Evolutionary conservation across 2,797 vertebrate genomes (phyloP).

Genomic region (Carapus acus): DNA sequence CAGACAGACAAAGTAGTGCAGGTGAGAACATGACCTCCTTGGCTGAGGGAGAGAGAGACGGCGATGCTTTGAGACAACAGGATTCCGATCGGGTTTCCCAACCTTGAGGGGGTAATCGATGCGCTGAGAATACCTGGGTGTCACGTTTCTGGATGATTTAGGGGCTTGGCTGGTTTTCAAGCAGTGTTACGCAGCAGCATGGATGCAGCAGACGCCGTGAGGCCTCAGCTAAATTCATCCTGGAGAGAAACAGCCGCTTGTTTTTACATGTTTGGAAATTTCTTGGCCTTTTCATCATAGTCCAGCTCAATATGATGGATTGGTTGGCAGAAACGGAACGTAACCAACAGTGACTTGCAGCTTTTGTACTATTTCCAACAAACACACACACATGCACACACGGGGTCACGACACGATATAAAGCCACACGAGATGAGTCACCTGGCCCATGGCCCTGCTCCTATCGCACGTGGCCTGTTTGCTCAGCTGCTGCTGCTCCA

Average conservation of each 20-base stretch:
- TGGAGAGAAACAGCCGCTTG: too few species aligned
- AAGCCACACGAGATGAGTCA: slow-evolving; percentile 45
- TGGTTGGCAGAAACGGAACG: too few species aligned
- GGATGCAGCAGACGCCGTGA: background rate
- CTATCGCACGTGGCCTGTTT: slow-evolving; percentile 42
- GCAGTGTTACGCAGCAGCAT: too few species aligned
- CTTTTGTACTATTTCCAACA: too few species aligned
- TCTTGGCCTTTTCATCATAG: too few species aligned
- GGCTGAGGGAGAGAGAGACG: background rate
- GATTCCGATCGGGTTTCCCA: background rate
- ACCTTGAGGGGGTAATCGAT: too few species aligned
- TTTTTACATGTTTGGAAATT: too few species aligned
- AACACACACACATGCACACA: too few species aligned
- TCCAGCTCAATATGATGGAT: too few species aligned
- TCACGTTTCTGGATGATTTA: background rate
- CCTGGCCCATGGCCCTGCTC: slow-evolving; percentile 26
- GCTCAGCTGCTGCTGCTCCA: slow-evolving; percentile 45
- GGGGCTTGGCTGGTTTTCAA: background rate
- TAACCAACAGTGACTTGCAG: too few species aligned
- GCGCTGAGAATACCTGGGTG: background rate
- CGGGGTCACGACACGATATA: slow-evolving; percentile 21
- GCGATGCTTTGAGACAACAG: background rate
- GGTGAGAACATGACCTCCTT: background rate
- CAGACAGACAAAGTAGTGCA: background rate
- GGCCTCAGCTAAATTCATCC: too few species aligned